These are phyloP conservation scores for Heliconius himera DNA, from an alignment of 1,140 invertebrate genomes.

Conservation along the genomic window DNA sequence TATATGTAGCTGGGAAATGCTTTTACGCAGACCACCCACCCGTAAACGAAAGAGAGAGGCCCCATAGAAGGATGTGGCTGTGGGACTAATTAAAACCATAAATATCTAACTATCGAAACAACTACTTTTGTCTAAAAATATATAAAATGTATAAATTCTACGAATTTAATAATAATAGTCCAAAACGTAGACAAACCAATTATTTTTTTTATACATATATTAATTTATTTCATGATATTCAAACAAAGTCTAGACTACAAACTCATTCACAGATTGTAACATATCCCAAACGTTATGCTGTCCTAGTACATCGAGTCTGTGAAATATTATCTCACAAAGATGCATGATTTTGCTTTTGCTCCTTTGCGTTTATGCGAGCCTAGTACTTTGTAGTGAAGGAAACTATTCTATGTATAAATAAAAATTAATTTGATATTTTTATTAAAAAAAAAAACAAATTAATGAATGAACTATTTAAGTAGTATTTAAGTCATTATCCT, in stretches of 20 bases:
- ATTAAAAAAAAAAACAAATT: not conserved
- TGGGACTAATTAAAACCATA: no score
- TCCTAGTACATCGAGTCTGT: not conserved
- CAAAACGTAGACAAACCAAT: not conserved
- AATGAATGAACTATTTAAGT: no score
- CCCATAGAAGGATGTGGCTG: no score
- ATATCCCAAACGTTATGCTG: not conserved
- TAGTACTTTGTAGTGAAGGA: not conserved
- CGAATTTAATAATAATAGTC: no score
- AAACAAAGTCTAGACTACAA: not conserved
- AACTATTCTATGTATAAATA: not conserved
- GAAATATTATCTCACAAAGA: slow-evolving; percentile 9
- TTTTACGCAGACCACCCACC: no score
- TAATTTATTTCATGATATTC: not conserved
- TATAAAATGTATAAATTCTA: no score
- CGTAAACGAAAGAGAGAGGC: no score
- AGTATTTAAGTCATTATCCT: no score
- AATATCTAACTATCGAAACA: no score
- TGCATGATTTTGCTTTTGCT: not conserved
- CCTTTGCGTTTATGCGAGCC: not conserved
- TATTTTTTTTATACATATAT: not conserved
- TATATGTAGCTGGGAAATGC: no score
- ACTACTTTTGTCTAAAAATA: no score
- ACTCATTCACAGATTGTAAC: not conserved
- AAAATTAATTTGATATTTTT: not conserved